Evolutionary conservation across 2,113 vertebrate species (phyloP).

Genomic region (Oreochromis tanganicae): DNA sequence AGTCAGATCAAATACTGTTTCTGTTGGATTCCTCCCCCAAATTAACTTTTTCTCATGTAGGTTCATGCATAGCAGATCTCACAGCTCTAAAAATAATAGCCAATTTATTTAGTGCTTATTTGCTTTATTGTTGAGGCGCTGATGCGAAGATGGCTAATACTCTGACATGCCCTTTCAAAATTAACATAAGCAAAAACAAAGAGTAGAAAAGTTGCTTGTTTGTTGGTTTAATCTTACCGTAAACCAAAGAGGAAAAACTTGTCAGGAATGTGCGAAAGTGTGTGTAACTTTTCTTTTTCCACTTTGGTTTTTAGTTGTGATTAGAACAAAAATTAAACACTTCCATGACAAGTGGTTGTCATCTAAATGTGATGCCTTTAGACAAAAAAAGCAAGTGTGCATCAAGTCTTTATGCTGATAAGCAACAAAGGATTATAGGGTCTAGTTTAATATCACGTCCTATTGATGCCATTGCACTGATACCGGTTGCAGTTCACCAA

Average conservation of each 20-base stretch:
- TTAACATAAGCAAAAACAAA: not conserved
- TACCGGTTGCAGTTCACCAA: not conserved
- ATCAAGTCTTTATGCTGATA: not conserved
- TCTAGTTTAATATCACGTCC: not conserved
- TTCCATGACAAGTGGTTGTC: not conserved
- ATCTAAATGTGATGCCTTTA: not conserved
- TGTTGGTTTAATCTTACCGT: not conserved
- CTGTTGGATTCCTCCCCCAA: not conserved
- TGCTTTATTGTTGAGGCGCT: not conserved
- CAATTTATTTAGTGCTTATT: not conserved
- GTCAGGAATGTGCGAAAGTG: not conserved
- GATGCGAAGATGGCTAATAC: not conserved
- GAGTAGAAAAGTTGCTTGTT: not conserved
- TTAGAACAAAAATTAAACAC: not conserved
- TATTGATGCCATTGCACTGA: not conserved
- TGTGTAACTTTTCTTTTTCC: not conserved
- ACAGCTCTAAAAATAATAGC: not conserved
- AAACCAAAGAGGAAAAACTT: not conserved
- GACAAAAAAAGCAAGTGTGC: not conserved
- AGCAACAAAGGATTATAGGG: not conserved
- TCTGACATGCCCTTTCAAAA: not conserved
- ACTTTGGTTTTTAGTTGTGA: not conserved
- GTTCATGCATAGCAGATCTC: not conserved
- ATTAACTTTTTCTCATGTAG: not conserved
- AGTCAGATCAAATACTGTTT: not conserved